phyloP scores from a whole-genome alignment of 1,140 invertebrate genomes.

The Nomia melanderi region DNA sequence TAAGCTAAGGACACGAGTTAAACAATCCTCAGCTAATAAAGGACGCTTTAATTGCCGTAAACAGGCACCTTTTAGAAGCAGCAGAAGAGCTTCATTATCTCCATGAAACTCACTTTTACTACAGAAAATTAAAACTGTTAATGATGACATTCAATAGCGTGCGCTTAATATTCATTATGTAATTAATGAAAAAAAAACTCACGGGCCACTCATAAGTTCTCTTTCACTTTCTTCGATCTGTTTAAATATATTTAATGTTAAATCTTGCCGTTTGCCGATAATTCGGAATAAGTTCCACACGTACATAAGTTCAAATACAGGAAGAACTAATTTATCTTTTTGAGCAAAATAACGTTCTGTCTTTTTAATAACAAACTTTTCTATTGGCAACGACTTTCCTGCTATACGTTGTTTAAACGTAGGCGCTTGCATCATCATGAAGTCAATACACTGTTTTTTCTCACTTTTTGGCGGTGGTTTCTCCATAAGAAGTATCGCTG shows the following conservation, averaged over 20 bases:
- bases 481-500: constrained; percentile 89
- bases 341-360: constrained; percentile 89
- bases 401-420: constrained; percentile 93
- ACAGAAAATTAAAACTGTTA: constrained; percentile 13
- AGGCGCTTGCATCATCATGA: constrained; percentile 88
- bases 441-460: constrained; percentile 80
- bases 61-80: constrained; percentile 92
- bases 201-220: constrained; percentile 71
- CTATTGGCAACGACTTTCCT: constrained; percentile 97
- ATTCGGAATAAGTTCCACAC: constrained; percentile 97
- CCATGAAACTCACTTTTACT: constrained; percentile 83
- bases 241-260: constrained; percentile 87
- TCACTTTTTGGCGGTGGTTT: constrained; percentile 81
- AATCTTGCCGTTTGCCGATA: constrained; percentile 86
- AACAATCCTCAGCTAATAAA: constrained; percentile 88
- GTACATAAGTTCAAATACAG: constrained; percentile 94
- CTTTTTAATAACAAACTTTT: constrained; percentile 96
- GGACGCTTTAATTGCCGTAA: constrained; percentile 87
- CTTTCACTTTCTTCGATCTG: constrained; percentile 86
- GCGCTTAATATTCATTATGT: neutral
- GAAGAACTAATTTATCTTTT: constrained; percentile 88
- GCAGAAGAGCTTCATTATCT: constrained; percentile 90
- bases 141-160: neutral
- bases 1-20: constrained; percentile 85
- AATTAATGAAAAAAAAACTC: constrained; percentile 52